Conservation (phyloP, 2,888 invertebrate genomes). For the Tortricodes alternella region DNA sequence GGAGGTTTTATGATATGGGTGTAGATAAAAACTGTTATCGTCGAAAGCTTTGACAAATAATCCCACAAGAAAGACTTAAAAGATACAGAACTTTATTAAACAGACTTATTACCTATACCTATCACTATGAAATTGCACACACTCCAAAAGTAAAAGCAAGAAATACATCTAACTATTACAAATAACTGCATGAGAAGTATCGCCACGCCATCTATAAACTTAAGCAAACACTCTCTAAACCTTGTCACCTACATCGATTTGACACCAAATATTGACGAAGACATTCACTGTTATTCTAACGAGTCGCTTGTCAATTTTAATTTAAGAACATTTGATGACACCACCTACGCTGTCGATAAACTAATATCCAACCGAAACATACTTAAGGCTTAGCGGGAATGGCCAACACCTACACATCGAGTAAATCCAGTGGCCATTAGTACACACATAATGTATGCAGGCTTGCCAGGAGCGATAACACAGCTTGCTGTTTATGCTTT, state of each 20-base stretch:
- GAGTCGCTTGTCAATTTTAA: constrained; percentile 21
- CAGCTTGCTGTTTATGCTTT: constrained; percentile 26
- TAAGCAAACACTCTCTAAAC: neutral
- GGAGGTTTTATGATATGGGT: too few relatives aligned
- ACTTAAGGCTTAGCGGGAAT: constrained; percentile 26
- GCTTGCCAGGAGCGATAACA: constrained; percentile 28
- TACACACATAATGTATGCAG: constrained; percentile 30
- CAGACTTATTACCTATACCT: constrained; percentile 12
- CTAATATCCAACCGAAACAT: constrained; percentile 33
- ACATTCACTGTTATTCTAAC: constrained; percentile 24
- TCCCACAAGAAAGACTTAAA: constrained; percentile 44
- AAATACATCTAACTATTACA: too few relatives aligned
- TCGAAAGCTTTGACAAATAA: constrained; percentile 68
- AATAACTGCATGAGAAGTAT: neutral
- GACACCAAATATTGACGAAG: constrained; percentile 26
- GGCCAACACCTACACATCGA: constrained; percentile 26
- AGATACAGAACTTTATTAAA: constrained; percentile 1
- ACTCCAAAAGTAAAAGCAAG: neutral
- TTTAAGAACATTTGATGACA: constrained; percentile 32
- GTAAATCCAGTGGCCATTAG: constrained; percentile 27
- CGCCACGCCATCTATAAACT: neutral
- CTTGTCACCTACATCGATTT: constrained; percentile 9
- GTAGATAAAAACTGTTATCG: too few relatives aligned
- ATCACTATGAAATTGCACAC: too few relatives aligned
- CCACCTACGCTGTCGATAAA: constrained; percentile 52